A percentile compares a stretch with the other conserved stretches of the same genome.
Evolutionary conservation across 2,888 invertebrate genomes (phyloP).

Genomic region (Crioceris asparagi): DNA sequence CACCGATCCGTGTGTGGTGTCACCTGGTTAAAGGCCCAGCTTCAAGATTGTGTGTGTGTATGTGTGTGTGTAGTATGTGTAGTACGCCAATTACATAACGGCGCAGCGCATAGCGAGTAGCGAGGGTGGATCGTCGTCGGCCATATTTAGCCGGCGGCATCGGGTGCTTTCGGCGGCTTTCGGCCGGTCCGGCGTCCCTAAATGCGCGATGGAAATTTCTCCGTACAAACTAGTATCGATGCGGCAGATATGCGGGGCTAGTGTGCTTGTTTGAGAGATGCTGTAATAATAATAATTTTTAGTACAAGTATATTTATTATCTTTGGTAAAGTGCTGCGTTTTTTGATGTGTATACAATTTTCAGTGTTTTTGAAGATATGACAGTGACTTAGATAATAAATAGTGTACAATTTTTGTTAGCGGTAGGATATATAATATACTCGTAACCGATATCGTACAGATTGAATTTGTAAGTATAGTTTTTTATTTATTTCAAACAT

Average conservation of each 20-base stretch:
- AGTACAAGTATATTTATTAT: no score
- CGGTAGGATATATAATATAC: no score
- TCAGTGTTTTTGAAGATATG: conserved; percentile 14
- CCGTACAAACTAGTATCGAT: conserved; percentile 23
- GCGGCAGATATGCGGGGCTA: conserved; percentile 24
- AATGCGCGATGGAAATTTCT: conserved; percentile 24
- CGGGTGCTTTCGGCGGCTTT: conserved; percentile 21
- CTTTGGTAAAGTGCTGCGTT: conserved; percentile 16
- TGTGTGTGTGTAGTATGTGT: no score
- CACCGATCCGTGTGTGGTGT: no score
- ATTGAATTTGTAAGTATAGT: conserved; percentile 11
- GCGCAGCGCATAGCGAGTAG: conserved; percentile 14
- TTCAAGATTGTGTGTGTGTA: no score
- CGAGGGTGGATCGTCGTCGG: conserved; percentile 27
- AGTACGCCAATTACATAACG: no score
- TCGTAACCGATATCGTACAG: no score
- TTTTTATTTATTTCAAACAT: conserved; percentile 9
- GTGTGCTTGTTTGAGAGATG: conserved; percentile 25
- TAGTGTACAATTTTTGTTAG: conserved; percentile 8
- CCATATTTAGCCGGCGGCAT: conserved; percentile 22
- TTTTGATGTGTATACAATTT: conserved; percentile 7
- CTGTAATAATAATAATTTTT: no score
- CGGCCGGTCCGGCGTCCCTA: conserved; percentile 22
- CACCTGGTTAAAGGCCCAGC: no score
- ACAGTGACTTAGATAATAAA: conserved; percentile 13